A percentile compares a stretch with the other conserved stretches of the same genome.
phyloP scores from a whole-genome alignment of 2,113 vertebrate species.

The Arenaria interpres region DNA sequence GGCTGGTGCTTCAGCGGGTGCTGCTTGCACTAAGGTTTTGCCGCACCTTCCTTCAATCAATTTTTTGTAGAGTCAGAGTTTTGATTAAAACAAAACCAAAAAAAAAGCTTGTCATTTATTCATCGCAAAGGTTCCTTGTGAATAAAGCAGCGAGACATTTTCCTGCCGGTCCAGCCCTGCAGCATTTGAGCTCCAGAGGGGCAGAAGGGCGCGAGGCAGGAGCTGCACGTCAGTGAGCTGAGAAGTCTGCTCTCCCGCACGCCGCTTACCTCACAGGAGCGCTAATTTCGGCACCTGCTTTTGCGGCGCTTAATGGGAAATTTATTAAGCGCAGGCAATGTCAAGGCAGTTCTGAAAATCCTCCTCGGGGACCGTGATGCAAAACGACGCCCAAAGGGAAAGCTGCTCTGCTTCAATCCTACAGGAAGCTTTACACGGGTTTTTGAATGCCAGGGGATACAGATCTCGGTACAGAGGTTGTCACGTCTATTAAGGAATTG shows the following conservation, averaged over 20 bases:
- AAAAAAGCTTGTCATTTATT: neutral
- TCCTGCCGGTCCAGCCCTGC: neutral
- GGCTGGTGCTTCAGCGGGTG: neutral
- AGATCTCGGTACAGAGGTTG: neutral
- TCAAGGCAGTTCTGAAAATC: slow-evolving; percentile 10
- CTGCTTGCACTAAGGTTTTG: neutral
- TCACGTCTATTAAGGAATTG: neutral
- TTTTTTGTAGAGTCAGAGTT: neutral
- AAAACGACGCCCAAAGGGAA: neutral
- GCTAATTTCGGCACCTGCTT: slow-evolving; percentile 24
- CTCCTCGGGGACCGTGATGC: neutral
- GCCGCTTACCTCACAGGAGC: neutral
- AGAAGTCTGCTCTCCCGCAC: neutral
- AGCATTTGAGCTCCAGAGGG: neutral
- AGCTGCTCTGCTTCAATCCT: neutral
- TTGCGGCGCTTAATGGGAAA: neutral
- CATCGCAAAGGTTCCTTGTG: neutral
- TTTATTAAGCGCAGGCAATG: neutral
- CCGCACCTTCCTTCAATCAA: neutral
- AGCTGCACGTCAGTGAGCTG: neutral
- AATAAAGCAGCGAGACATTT: neutral
- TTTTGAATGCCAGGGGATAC: neutral
- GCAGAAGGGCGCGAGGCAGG: neutral
- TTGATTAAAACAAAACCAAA: neutral
- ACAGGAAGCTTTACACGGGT: neutral